Evolutionary conservation across 2,888 invertebrate genomes (phyloP).

Genomic region (Aricia artaxerxes): DNA sequence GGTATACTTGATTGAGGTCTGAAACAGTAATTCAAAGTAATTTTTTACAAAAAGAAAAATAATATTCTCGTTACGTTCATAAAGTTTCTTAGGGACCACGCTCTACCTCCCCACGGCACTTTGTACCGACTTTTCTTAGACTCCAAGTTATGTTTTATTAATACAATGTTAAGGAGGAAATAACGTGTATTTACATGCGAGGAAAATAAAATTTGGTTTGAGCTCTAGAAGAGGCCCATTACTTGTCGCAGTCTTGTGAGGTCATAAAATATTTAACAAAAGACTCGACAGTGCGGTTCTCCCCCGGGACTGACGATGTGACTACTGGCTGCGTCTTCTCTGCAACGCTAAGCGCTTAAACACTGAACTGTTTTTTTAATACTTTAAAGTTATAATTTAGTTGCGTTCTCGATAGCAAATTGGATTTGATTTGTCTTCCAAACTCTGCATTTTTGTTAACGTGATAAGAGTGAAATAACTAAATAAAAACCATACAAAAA

Average conservation of each 20-base stretch:
- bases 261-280: conserved; percentile 79
- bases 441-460: not conserved
- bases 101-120: not conserved
- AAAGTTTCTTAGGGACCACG: not conserved
- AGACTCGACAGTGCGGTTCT: conserved; percentile 63
- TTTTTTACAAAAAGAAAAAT: not conserved
- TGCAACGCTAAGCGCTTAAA: conserved; percentile 61
- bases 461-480: not conserved
- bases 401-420: too few species aligned
- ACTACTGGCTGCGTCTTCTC: conserved; percentile 44
- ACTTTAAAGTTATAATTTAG: not conserved
- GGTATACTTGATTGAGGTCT: not conserved
- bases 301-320: conserved; percentile 48
- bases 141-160: conserved; percentile 12
- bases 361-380: not conserved
- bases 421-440: not conserved
- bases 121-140: not conserved
- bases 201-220: conserved; percentile 33
- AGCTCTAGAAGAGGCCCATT: conserved; percentile 39
- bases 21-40: not conserved
- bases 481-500: too few species aligned
- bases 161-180: conserved; percentile 20
- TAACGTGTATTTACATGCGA: conserved; percentile 30
- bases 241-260: conserved; percentile 62
- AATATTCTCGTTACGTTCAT: not conserved